A percentile compares a stretch with the other conserved stretches of the same genome.
phyloP scores from a whole-genome alignment of 2,113 vertebrate species.

The Odocoileus virginianus region DNA sequence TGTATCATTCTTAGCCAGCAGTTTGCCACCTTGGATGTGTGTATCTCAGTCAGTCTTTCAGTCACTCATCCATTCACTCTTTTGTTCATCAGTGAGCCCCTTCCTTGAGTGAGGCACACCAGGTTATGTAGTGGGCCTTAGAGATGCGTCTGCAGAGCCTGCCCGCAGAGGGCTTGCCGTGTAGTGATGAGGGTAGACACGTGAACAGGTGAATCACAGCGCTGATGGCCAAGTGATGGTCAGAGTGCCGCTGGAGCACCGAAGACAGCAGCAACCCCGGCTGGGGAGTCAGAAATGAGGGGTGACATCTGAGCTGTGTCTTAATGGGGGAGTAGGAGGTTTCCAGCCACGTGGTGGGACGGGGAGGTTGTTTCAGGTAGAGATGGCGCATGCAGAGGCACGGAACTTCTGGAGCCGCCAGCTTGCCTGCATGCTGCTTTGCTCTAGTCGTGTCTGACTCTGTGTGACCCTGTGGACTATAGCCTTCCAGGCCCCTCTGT shows the following conservation, averaged over 20 bases:
- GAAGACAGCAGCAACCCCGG: not conserved
- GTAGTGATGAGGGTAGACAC: too few species aligned
- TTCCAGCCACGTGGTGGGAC: not conserved
- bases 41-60: not conserved
- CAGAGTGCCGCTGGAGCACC: not conserved
- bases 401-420: too few species aligned
- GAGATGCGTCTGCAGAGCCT: too few species aligned
- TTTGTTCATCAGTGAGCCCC: not conserved
- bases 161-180: not conserved
- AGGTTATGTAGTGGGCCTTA: not conserved
- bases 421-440: not conserved
- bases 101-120: not conserved
- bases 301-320: not conserved
- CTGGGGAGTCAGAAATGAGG: not conserved
- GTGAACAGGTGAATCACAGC: too few species aligned
- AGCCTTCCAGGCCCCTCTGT: not conserved
- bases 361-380: not conserved
- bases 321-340: not conserved
- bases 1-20: not conserved
- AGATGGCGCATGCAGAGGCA: not conserved
- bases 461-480: not conserved
- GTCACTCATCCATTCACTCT: not conserved
- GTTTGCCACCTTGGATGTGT: not conserved
- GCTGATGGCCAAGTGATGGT: accelerated
- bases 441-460: not conserved